Percentiles rank a stretch among this genome's conserved stretches.
phyloP scores from a whole-genome alignment of 2,113 vertebrate species.

The Calyptommatus sinebrachiatus region DNA sequence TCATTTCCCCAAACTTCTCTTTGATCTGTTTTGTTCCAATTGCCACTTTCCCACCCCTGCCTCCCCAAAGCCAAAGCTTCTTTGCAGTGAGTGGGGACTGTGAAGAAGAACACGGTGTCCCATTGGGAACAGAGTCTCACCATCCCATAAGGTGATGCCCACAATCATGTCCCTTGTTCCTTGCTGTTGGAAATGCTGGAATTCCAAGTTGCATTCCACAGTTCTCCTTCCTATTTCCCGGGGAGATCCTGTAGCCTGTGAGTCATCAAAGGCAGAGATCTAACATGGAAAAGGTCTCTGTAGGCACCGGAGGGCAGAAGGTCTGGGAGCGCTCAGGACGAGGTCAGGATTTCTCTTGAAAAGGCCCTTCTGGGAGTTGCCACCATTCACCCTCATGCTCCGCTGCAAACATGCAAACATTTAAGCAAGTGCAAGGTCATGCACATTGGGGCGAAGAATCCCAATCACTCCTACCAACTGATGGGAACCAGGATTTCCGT shows the following conservation, averaged over 20 bases:
- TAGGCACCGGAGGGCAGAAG: neutral
- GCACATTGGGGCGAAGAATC: no score
- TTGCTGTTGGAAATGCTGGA: neutral
- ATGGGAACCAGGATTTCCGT: neutral
- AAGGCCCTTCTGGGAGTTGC: neutral
- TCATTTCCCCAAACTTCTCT: no score
- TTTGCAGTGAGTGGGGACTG: no score
- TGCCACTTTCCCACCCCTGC: no score
- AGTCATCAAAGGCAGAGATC: slow-evolving; percentile 3
- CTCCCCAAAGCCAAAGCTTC: no score
- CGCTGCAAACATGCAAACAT: no score
- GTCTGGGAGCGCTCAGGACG: neutral
- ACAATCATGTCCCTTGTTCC: neutral
- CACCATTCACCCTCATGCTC: no score
- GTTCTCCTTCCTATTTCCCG: neutral
- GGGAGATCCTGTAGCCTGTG: neutral
- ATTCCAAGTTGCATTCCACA: neutral
- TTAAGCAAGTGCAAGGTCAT: no score
- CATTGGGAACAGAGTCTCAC: neutral
- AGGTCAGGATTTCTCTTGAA: neutral
- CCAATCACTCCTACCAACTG: no score
- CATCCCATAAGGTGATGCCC: neutral
- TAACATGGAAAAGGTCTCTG: neutral
- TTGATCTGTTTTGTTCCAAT: no score
- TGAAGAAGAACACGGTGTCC: neutral